A percentile compares a stretch with the other conserved stretches of the same genome.
Conservation (phyloP, 2,797 vertebrate species). For the Odontamblyopus rebecca region DNA sequence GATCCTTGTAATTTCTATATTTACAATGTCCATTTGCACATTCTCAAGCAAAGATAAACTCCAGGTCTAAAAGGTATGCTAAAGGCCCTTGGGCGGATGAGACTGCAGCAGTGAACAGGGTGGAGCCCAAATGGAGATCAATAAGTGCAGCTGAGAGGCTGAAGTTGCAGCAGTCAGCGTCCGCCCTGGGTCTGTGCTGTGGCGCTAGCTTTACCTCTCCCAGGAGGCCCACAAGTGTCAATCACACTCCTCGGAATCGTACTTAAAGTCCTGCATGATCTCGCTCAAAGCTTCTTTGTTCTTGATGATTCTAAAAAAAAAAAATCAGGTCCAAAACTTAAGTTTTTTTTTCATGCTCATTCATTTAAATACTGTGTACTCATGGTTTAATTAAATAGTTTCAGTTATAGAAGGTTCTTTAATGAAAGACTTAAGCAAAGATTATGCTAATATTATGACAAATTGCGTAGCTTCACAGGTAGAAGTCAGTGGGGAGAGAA, state of each 20-base stretch:
- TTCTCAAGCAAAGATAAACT: conserved; percentile 28
- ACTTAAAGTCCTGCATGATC: conserved; percentile 96
- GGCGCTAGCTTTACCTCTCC: conserved; percentile 17
- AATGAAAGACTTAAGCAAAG: too few relatives aligned
- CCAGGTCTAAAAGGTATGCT: conserved; percentile 22
- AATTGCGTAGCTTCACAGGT: neutral
- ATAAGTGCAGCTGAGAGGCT: conserved; percentile 54
- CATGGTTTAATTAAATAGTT: too few relatives aligned
- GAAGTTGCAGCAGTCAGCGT: conserved; percentile 49
- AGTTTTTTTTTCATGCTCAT: too few relatives aligned
- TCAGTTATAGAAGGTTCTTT: too few relatives aligned
- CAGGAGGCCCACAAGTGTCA: conserved; percentile 56
- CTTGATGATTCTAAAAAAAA: conserved; percentile 88
- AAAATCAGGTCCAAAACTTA: neutral
- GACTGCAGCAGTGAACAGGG: conserved; percentile 62
- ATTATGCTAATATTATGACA: too few relatives aligned
- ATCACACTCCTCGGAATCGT: conserved; percentile 90
- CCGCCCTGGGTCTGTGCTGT: conserved; percentile 23
- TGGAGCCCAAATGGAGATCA: conserved; percentile 49
- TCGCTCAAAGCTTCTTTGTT: conserved; percentile 92
- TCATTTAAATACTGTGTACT: too few relatives aligned
- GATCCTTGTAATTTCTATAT: conserved; percentile 26
- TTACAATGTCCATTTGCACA: conserved; percentile 40
- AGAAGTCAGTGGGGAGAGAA: conserved; percentile 40
- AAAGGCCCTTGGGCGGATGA: conserved; percentile 39